Evolutionary conservation across 2,888 invertebrate genomes (phyloP).

Genomic region (Charanyca ferruginea): DNA sequence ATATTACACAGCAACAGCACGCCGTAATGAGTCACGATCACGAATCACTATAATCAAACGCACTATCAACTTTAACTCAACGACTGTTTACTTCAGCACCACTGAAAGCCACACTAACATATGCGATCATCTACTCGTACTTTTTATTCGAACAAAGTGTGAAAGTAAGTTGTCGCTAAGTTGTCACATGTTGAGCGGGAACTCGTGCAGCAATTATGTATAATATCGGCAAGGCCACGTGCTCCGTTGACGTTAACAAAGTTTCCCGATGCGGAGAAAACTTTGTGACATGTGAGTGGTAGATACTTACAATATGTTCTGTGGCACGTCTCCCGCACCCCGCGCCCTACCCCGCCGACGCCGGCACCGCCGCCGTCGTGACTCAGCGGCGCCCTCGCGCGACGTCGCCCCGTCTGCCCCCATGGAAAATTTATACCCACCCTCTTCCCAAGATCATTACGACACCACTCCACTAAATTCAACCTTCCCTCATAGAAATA

Average conservation of each 20-base stretch:
- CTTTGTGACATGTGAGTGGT: constrained; percentile 91
- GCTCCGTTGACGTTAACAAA: constrained; percentile 91
- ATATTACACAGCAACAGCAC: constrained; percentile 43
- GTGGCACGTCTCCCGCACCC: constrained; percentile 70
- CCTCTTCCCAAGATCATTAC: constrained; percentile 88
- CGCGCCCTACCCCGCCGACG: constrained; percentile 70
- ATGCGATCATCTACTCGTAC: constrained; percentile 23
- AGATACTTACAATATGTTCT: constrained; percentile 89
- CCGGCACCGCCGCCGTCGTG: constrained; percentile 81
- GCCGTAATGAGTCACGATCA: constrained; percentile 51
- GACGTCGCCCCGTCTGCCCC: constrained; percentile 91
- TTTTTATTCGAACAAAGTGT: constrained; percentile 50
- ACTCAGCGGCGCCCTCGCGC: constrained; percentile 90
- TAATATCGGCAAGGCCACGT: constrained; percentile 88
- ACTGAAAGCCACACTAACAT: constrained; percentile 15
- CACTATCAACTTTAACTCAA: constrained; percentile 42
- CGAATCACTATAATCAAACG: constrained; percentile 43
- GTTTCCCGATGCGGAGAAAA: constrained; percentile 90
- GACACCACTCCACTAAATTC: constrained; percentile 70
- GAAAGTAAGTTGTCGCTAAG: constrained; percentile 58
- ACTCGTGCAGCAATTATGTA: constrained; percentile 82
- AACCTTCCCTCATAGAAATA: constrained; percentile 75
- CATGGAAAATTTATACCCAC: constrained; percentile 91
- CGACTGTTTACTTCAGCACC: constrained; percentile 25
- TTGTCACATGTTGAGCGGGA: constrained; percentile 76